Conservation (phyloP, 2,797 vertebrate species). For the Chelonia mydas region DNA sequence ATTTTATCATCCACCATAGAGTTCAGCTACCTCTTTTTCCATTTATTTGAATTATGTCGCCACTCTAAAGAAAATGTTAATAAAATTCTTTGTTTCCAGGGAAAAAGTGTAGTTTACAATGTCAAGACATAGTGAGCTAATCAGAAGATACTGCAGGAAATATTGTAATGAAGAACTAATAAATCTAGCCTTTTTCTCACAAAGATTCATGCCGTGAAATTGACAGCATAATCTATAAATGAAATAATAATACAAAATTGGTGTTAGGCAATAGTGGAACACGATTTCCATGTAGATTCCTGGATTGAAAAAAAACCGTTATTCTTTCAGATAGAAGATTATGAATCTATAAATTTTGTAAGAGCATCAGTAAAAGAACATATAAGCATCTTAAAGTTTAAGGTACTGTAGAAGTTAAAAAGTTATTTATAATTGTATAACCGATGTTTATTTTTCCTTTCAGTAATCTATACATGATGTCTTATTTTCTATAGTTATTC, state of each 20-base stretch:
- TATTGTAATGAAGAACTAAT: conserved; percentile 73
- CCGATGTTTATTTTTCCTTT: not conserved
- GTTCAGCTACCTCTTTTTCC: conserved; percentile 7
- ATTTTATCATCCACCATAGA: not conserved
- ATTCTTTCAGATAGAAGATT: conserved; percentile 39
- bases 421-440: not conserved
- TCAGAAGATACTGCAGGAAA: conserved; percentile 60
- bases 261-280: conserved; percentile 62
- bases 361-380: conserved; percentile 44
- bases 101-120: conserved; percentile 61
- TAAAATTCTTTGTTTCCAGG: conserved; percentile 15
- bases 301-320: conserved; percentile 49
- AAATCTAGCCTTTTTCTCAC: conserved; percentile 67
- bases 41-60: conserved; percentile 42
- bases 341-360: conserved; percentile 58
- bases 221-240: conserved; percentile 76
- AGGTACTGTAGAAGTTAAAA: conserved; percentile 24
- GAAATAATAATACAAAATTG: conserved; percentile 79
- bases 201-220: conserved; percentile 70
- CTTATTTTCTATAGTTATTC: not conserved
- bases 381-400: not conserved
- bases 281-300: conserved; percentile 68
- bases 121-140: conserved; percentile 62
- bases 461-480: not conserved
- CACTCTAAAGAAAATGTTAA: conserved; percentile 51